Percentiles rank a stretch among this genome's conserved stretches.
Conservation (phyloP, 2,113 vertebrate genomes). For the Indicator indicator region DNA sequence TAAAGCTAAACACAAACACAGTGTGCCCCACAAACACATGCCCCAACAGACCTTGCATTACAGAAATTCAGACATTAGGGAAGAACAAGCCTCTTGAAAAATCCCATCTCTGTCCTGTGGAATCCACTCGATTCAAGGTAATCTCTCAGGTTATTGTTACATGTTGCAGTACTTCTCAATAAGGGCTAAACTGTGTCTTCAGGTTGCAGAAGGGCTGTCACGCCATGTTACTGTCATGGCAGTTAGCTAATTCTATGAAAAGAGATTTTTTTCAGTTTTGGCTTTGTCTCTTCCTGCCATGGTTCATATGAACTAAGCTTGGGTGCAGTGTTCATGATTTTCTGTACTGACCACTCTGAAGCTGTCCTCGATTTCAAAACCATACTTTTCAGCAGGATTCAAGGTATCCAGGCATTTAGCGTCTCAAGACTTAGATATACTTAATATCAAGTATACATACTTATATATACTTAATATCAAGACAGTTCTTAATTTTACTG, state of each 20-base stretch:
- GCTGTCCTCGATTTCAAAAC: neutral
- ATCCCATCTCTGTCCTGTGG: neutral
- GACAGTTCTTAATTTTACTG: neutral
- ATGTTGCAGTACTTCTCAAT: neutral
- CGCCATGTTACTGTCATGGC: neutral
- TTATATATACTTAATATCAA: neutral
- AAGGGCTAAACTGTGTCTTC: neutral
- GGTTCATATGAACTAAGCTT: neutral
- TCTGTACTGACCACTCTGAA: neutral
- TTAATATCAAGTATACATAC: neutral
- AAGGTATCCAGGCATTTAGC: neutral
- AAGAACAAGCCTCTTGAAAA: neutral
- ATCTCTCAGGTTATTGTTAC: neutral
- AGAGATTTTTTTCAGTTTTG: neutral
- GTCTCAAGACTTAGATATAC: neutral
- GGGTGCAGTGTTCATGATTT: neutral
- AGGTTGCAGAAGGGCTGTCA: neutral
- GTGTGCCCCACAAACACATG: rapidly evolving
- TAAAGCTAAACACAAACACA: neutral
- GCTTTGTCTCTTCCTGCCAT: neutral
- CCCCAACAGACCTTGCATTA: neutral
- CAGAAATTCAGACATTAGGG: neutral
- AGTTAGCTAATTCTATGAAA: neutral
- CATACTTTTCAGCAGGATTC: neutral
- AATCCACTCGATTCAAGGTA: neutral